Base-by-base conservation (phyloP, 2,888 invertebrate species). In the Octodonta nipae region DNA sequence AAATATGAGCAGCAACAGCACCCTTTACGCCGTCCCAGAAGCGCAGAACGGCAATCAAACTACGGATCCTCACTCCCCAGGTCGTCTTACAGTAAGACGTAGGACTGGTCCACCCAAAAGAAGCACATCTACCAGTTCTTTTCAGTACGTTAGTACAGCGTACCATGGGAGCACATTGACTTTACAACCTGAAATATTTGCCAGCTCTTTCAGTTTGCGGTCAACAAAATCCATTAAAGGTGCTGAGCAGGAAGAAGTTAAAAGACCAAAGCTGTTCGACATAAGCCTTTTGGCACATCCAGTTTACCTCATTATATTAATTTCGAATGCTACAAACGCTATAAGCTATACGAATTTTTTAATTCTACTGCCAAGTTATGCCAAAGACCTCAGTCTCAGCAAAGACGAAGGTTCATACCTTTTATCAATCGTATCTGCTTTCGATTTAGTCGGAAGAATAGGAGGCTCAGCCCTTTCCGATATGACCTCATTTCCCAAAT, bases 271-370 rank as follows among this genome's bases (percentile, higher is more conserved):
- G 54, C 79, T 83, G 48, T 82, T 86, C 48, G 85, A 86, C 50
- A 49, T 80, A 0, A 67, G 75, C 13, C 58, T 87, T 1, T 55
- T 87, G 0, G 77, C 69, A 54, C 84, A 87, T 53, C 84, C 85
- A 0, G 69, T 84, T 29, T 87, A 85, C 51, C 64, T 87, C 33
- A 76, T 87, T 0, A 84, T 87, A 36, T 56, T 87, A 12, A 76
- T 86, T 49, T 86, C 85, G 0, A 86, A 85, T 49, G 85, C 82
- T 26, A 84, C 86, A 0, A 83, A 80, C 40, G 87, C 86, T 1
- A 82, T 87, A 30, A 82, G 85, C 37, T 86, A 85, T 48, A 86
- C 86, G 0, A 87, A 87, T 52, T 85, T 87, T 45, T 77, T 85
- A 2, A 85, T 87, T 30, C 54, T 86, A 11, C 67, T 87, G 12